Evolutionary conservation across 1,140 invertebrate genomes (phyloP), one percentile per base, ranked within the genome.

Genomic region (Pantala flavescens): DNA sequence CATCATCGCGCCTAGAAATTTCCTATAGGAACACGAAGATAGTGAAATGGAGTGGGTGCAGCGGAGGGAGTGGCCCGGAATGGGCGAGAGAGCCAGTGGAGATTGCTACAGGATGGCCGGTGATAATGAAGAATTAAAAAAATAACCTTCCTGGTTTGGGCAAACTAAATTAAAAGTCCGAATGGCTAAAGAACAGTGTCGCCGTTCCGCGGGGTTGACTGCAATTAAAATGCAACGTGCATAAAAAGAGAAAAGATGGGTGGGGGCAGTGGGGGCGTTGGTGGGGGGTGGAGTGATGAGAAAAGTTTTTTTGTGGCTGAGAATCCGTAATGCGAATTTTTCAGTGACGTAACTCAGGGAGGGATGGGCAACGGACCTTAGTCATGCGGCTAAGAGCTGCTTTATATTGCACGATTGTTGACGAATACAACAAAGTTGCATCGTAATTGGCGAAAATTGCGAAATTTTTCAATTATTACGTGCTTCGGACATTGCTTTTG

Each of bases 91-190:
- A 63, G 49, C 3, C 12, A 63, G 16, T 63, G 49, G 49, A 63
- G n/a, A 14, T 63, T 63, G 49, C 49, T 3, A 63, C 16, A 12
- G 49, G n/a, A 63, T 63, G 49, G 49, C 5, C 49, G n/a, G 49
- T 63, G 49, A 63, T 63, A 63, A 63, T 63, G 49, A 63, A 63
- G 49, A 63, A 63, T 63, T 63, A 19, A 63, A 63, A 63, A 63
- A 63, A 63, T 63, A 63, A 14, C 49, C 16, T 19, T 21, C 16
- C n/a, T 63, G n/a, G 49, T 63, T 63, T 63, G 49, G 49, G 49
- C 49, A 63, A 63, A 63, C 49, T 63, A 63, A 63, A 63, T 63
- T 63, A 63, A 63, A 63, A 63, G 49, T 63, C 49, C 49, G 49
- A 63, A 63, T 63, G 49, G 49, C 49, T 63, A 63, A 63, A 63